These are phyloP conservation scores for Oreochromis spilurus DNA, from an alignment of 2,113 vertebrate species.

Conservation along the genomic window DNA sequence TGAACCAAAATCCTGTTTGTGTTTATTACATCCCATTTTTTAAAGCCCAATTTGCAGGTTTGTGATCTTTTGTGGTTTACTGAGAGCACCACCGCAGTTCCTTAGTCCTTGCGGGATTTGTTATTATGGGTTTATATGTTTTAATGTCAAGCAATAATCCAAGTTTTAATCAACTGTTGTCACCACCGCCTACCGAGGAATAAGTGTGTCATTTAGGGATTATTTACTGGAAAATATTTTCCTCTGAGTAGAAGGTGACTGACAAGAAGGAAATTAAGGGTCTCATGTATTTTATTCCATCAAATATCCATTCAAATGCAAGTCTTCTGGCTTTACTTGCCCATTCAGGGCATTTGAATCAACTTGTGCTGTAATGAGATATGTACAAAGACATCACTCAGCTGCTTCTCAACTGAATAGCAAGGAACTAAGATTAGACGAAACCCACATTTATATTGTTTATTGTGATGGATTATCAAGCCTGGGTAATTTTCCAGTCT, in stretches of 20 bases:
- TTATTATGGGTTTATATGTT: neutral
- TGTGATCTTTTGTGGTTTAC: neutral
- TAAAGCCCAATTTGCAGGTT: neutral
- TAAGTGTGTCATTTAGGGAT: neutral
- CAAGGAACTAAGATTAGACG: neutral
- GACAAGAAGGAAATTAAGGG: neutral
- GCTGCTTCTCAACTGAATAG: neutral
- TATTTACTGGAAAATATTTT: neutral
- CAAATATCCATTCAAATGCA: neutral
- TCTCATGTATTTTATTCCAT: neutral
- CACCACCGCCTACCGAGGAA: neutral
- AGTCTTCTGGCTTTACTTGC: neutral
- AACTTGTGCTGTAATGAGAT: neutral
- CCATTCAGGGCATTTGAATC: neutral
- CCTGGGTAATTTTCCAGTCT: neutral
- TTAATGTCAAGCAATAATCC: neutral
- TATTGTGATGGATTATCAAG: slow-evolving; percentile 5
- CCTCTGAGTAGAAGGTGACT: neutral
- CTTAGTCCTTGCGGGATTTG: no score
- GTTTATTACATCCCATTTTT: neutral
- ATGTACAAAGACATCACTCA: neutral
- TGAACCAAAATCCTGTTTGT: neutral
- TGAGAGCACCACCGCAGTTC: neutral
- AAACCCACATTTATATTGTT: neutral
- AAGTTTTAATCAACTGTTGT: neutral